Evolutionary conservation across 1,140 invertebrate genomes (phyloP).

Genomic region (Cylas formicarius): DNA sequence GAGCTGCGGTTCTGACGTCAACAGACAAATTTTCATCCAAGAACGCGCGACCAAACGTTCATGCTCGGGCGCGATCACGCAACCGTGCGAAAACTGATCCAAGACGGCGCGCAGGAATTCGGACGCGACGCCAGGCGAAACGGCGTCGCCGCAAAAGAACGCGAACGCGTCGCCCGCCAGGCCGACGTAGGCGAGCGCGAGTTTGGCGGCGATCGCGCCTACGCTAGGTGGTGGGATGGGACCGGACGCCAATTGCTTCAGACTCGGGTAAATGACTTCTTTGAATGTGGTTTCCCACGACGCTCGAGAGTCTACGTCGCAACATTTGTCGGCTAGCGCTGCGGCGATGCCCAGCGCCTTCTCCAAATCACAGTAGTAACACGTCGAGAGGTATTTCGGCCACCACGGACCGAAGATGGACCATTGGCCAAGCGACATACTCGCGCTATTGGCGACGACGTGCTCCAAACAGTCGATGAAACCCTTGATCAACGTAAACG

Average conservation of each 20-base stretch:
- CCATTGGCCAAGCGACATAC: slow-evolving; percentile 32
- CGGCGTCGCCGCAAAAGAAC: slow-evolving; percentile 25
- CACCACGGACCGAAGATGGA: slow-evolving; percentile 32
- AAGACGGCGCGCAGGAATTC: slow-evolving; percentile 24
- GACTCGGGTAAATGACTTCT: slow-evolving; percentile 25
- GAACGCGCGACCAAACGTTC: slow-evolving; percentile 25
- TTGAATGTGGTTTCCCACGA: slow-evolving; percentile 28
- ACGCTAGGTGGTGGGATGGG: slow-evolving; percentile 17
- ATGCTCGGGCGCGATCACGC: slow-evolving; percentile 24
- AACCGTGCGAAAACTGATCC: slow-evolving; percentile 23
- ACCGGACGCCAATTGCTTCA: slow-evolving; percentile 27
- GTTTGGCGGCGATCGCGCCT: slow-evolving; percentile 30
- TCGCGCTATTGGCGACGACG: slow-evolving; percentile 23
- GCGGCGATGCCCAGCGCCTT: slow-evolving; percentile 25
- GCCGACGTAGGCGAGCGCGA: slow-evolving; percentile 18
- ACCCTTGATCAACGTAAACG: slow-evolving; percentile 27
- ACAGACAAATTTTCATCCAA: slow-evolving; percentile 32
- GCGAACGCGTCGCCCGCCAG: slow-evolving; percentile 22
- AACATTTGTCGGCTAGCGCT: slow-evolving; percentile 23
- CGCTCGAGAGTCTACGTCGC: slow-evolving; percentile 26
- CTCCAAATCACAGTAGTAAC: slow-evolving; percentile 30
- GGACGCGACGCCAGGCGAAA: slow-evolving; percentile 21
- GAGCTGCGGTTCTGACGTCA: slow-evolving; percentile 16
- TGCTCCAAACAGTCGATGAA: slow-evolving; percentile 29
- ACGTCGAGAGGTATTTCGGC: slow-evolving; percentile 28